Evolutionary conservation across 1,140 invertebrate species (phyloP), one percentile per base, ranked within the genome.

Genomic region (Lepidostoma basale): DNA sequence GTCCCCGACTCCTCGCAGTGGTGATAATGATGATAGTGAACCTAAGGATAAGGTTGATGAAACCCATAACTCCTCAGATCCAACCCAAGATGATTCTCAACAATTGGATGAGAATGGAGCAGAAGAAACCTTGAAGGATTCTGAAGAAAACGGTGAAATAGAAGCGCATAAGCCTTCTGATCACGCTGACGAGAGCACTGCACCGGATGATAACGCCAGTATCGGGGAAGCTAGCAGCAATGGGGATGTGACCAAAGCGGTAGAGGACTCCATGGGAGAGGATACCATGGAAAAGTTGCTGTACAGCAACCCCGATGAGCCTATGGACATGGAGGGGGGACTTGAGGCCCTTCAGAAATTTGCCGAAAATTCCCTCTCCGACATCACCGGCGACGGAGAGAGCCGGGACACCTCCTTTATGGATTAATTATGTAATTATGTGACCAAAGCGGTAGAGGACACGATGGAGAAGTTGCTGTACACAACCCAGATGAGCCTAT

Each of bases 261-360:
- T 10, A 8, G 52, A 59, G 9, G 42, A 66, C 18, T 77, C 78
- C 47, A 77, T 78, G 66, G 78, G 75, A 65, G 76, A 78, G 36
- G 76, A 81, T 26, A 74, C 77, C 68, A 79, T 79, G 40, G 76
- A 79, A 56, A 74, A 73, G 39, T 74, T 80, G 22, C 71, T 79
- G 36, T 77, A 77, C 67, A 76, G 77, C 40, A 76, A 77, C 40
- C 28, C 10, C 2, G 4, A 9, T 3, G 40, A 44, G 16, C 49
- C 33, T 2, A 47, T 47, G 52, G 64, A 67, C 1, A 12, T 40
- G 2, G 45, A 42, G 40, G 23, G 36, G 1, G 56, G 36, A 42
- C 3, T 42, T 18, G 56, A 42, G 2, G 56, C 40, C 8, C 22
- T 42, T 5, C 10, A 60, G 20, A 56, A 56, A 1, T 36, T 18